These are phyloP conservation scores for Melikaiella ostensackeni DNA, from an alignment of 2,888 invertebrate genomes.

Conservation along the genomic window DNA sequence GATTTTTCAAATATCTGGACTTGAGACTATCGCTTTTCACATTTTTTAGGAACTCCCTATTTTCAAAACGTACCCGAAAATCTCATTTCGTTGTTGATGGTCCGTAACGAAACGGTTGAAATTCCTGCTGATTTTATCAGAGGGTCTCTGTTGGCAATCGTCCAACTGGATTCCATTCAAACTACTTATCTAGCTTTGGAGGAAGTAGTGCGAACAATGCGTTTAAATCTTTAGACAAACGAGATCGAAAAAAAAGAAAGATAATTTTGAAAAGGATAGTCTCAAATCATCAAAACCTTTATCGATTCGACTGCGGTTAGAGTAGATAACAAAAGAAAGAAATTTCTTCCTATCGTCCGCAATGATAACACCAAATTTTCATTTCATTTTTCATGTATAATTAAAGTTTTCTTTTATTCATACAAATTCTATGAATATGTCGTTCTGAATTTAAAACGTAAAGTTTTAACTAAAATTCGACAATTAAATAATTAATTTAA, in stretches of 20 bases:
- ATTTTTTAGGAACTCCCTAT: neutral
- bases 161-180: constrained; percentile 31
- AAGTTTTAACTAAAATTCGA: neutral
- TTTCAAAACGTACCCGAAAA: neutral
- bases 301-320: constrained; percentile 8
- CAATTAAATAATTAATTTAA: neutral
- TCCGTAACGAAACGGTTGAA: constrained; percentile 25
- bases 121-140: constrained; percentile 39
- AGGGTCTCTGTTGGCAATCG: neutral
- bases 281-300: constrained; percentile 5
- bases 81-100: neutral
- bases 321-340: neutral
- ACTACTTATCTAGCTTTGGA: constrained; percentile 32
- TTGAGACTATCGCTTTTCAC: neutral
- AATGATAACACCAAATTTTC: neutral
- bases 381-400: neutral
- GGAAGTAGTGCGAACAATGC: constrained; percentile 23
- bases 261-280: neutral
- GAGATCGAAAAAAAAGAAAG: constrained; percentile 19
- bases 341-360: neutral
- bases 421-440: no score
- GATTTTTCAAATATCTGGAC: no score
- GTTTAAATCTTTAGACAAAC: constrained; percentile 18
- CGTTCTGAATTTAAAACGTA: neutral
- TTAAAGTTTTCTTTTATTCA: no score